phyloP scores from a whole-genome alignment of 2,888 invertebrate species.

The Bombylius major region DNA sequence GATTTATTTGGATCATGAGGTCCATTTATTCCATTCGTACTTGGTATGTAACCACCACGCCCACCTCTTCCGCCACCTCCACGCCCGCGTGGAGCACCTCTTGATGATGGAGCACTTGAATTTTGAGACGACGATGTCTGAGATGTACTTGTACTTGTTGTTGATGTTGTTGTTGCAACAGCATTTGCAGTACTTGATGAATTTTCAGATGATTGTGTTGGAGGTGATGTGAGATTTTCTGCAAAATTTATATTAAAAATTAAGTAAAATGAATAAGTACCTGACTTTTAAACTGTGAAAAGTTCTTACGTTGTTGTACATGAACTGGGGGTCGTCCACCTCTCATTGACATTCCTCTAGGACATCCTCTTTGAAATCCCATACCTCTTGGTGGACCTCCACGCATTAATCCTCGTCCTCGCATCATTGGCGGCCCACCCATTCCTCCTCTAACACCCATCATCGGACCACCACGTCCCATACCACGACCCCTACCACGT shows the following conservation, averaged over 20 bases:
- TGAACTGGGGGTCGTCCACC: slow-evolving; percentile 31
- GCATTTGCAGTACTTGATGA: slow-evolving; percentile 27
- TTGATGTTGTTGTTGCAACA: slow-evolving; percentile 19
- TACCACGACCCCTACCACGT: slow-evolving; percentile 33
- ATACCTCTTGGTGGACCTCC: slow-evolving; percentile 22
- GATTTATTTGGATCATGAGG: slow-evolving; percentile 23
- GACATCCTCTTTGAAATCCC: slow-evolving; percentile 20
- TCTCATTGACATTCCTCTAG: slow-evolving; percentile 22
- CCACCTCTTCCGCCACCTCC: slow-evolving; percentile 28
- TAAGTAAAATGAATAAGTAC: too few relatives aligned
- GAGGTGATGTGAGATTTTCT: neutral
- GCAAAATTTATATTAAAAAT: neutral
- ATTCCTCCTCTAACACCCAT: slow-evolving; percentile 31
- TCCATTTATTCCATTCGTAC: slow-evolving; percentile 24
- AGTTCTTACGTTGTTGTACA: slow-evolving; percentile 18
- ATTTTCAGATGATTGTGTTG: slow-evolving; percentile 4
- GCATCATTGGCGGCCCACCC: slow-evolving; percentile 18
- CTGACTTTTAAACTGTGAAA: neutral
- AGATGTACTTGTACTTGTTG: slow-evolving; percentile 15
- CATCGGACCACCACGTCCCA: slow-evolving; percentile 35
- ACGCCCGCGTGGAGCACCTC: slow-evolving; percentile 28
- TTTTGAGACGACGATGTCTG: slow-evolving; percentile 14
- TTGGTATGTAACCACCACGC: slow-evolving; percentile 31
- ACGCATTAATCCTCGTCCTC: slow-evolving; percentile 7
- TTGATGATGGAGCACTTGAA: slow-evolving; percentile 12